These are phyloP conservation scores for Fulmarus glacialis DNA, from an alignment of 2,113 vertebrate genomes.

Conservation along the genomic window DNA sequence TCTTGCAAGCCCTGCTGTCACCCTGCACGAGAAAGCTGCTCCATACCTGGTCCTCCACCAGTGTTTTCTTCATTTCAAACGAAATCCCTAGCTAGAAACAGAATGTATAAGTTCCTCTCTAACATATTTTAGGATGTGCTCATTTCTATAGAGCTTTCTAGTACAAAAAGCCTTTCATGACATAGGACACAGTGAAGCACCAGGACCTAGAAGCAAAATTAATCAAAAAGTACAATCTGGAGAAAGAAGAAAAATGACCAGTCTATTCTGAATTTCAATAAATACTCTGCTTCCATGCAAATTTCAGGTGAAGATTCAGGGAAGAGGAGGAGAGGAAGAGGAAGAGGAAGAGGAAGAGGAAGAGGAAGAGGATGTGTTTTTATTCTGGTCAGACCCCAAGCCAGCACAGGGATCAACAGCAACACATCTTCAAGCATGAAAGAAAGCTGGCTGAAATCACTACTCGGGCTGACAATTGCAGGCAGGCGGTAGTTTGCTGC, in stretches of 20 bases:
- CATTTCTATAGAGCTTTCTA: neutral
- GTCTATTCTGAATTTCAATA: neutral
- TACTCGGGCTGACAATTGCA: neutral
- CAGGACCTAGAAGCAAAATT: neutral
- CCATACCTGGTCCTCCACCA: neutral
- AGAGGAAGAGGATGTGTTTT: neutral
- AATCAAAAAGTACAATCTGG: neutral
- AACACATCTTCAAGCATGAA: neutral
- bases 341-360: neutral
- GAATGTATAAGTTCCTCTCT: neutral
- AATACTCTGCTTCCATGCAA: neutral
- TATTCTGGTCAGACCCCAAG: neutral
- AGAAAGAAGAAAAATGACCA: neutral
- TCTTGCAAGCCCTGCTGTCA: neutral
- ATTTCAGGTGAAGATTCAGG: neutral
- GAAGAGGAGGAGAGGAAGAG: neutral
- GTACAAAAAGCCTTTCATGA: neutral
- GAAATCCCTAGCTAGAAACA: neutral
- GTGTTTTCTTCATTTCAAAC: neutral
- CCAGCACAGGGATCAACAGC: neutral
- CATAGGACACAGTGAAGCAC: neutral
- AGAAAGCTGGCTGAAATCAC: neutral
- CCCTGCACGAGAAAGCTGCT: fast-evolving
- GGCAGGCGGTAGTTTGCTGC: neutral
- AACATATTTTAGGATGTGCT: neutral